These are phyloP conservation scores for Cyprinus carpio DNA, from an alignment of 2,113 vertebrate genomes.

Conservation along the genomic window DNA sequence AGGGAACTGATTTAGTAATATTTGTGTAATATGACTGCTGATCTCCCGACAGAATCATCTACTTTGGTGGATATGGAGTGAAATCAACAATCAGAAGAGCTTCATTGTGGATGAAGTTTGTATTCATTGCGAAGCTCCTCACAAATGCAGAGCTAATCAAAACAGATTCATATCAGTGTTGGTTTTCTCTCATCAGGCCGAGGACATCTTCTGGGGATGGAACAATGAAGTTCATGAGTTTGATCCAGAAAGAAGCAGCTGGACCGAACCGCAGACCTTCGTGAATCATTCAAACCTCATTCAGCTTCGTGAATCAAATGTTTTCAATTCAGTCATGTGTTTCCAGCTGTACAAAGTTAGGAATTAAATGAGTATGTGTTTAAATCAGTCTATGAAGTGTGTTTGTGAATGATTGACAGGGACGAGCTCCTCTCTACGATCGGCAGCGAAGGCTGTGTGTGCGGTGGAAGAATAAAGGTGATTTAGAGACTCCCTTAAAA, in stretches of 20 bases:
- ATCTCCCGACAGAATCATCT: constrained; percentile 80
- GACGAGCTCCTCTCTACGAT: constrained; percentile 80
- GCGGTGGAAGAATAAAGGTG: constrained; percentile 92
- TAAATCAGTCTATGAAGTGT: neutral
- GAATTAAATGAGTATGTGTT: neutral
- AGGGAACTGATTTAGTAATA: neutral
- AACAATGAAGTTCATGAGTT: constrained; percentile 94
- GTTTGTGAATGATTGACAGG: constrained; percentile 51
- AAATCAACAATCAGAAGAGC: constrained; percentile 78
- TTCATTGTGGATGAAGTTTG: constrained; percentile 88
- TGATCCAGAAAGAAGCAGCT: constrained; percentile 81
- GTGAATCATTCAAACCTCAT: constrained; percentile 68
- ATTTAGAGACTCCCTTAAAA: constrained; percentile 41
- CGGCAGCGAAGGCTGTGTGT: constrained; percentile 86
- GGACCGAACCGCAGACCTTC: constrained; percentile 83
- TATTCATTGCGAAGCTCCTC: neutral
- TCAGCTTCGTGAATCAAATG: neutral
- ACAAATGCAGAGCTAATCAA: neutral
- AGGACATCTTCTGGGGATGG: constrained; percentile 92
- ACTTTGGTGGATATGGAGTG: constrained; percentile 94
- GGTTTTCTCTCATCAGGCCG: constrained; percentile 74
- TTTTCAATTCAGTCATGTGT: no score
- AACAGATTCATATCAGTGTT: neutral
- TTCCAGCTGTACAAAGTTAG: no score
- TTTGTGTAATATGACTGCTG: constrained; percentile 11